Evolutionary conservation across 2,888 invertebrate genomes (phyloP), one percentile per base, ranked within the genome.

Genomic region (Netelia virgata): DNA sequence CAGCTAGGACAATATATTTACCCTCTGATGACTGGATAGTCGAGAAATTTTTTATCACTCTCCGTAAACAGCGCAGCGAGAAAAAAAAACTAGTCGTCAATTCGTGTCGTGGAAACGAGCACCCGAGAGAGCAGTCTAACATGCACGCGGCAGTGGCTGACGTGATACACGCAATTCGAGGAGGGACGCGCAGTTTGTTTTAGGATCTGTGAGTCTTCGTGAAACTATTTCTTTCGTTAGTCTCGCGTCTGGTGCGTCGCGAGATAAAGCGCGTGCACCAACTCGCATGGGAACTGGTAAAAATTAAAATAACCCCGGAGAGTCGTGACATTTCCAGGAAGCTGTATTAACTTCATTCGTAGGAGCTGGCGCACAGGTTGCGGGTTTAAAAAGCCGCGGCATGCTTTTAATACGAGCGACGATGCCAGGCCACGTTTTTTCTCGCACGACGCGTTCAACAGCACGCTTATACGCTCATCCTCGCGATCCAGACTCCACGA

Each of bases 361-460:
- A 86, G 89, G 87, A 88, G 88, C 88, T 88, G 88, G 85, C 86
- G 82, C 87, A 85, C 86, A 86, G 86, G 87, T 88, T 88, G 85
- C 85, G 70, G 69, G 70, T 73, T 77, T 16, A 68, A 78, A 80
- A 79, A 78, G 70, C 50, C 66, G 79, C 74, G 77, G 82, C 77
- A 75, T 85, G 64, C 84, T 87, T 86, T 86, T 82, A 86, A 87
- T 86, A 85, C 73, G 73, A n/a, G 28, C 14, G 61, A 36, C 36
- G 36, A 36, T 36, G 14, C 36, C 59, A 64, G 63, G 68, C 68
- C 73, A 68, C 55, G 75, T 81, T 84, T 73, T 73, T 81, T 84
- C 72, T 77, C 77, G 76, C 77, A 73, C 80, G 47, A 69, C 73
- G 73, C 76, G 36, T 63, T 79, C 43, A 47, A 68, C 73, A 66